Conservation (phyloP, 2,113 vertebrate genomes). For the Austrofundulus limnaeus region DNA sequence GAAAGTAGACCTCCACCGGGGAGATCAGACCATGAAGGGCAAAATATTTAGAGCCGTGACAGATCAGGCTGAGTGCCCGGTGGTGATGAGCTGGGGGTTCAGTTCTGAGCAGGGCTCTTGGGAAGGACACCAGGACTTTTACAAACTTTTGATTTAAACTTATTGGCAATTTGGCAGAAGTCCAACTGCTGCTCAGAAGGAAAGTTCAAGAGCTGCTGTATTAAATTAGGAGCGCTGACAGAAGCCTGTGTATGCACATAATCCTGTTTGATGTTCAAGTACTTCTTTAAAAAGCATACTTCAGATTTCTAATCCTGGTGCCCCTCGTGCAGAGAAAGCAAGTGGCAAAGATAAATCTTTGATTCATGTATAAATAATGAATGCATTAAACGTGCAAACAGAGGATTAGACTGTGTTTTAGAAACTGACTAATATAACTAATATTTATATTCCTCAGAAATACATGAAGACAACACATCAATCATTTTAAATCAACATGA, state of each 20-base stretch:
- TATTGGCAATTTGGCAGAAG: slow-evolving; percentile 9
- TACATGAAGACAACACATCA: neutral
- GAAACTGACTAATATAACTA: neutral
- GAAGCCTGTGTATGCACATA: neutral
- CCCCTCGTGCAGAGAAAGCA: neutral
- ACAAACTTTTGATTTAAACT: slow-evolving; percentile 10
- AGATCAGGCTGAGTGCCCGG: neutral
- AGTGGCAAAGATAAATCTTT: neutral
- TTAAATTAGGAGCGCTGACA: slow-evolving; percentile 38
- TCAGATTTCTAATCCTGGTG: slow-evolving; percentile 8
- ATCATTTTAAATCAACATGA: slow-evolving; percentile 2
- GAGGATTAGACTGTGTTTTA: neutral
- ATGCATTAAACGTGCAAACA: neutral
- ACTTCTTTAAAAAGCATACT: slow-evolving; percentile 7
- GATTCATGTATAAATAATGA: neutral
- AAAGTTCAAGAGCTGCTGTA: slow-evolving; percentile 33
- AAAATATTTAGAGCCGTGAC: slow-evolving; percentile 11
- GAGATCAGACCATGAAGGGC: slow-evolving; percentile 27
- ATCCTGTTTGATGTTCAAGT: slow-evolving; percentile 13
- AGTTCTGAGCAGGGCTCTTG: slow-evolving; percentile 12
- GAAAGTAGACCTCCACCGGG: slow-evolving; percentile 13
- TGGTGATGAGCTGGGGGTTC: neutral
- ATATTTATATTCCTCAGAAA: neutral
- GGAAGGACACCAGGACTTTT: slow-evolving; percentile 6
- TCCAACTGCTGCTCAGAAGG: slow-evolving; percentile 22